Evolutionary conservation across 2,888 invertebrate genomes (phyloP).

Genomic region (Alloscopus bannaensis): DNA sequence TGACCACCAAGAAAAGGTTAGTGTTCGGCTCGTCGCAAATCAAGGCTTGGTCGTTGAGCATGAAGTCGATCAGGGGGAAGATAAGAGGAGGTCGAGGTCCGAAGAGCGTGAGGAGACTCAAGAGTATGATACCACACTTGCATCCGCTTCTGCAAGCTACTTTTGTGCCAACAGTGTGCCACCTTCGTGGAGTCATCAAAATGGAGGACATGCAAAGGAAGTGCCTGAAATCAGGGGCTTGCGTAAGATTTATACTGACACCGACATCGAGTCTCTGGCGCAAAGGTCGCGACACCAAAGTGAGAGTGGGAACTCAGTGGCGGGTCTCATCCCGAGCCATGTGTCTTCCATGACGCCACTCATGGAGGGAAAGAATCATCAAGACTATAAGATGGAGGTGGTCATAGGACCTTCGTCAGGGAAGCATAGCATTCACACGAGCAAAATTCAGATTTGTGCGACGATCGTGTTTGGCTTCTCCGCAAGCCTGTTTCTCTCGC

Average conservation of each 20-base stretch:
- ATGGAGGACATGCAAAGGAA: not conserved
- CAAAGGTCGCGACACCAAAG: constrained; percentile 19
- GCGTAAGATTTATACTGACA: not conserved
- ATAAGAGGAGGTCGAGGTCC: not conserved
- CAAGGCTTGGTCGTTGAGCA: constrained; percentile 49
- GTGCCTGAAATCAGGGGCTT: not conserved
- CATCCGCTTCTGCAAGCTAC: constrained; percentile 6
- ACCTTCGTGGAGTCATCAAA: not conserved
- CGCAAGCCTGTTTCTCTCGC: constrained; percentile 65
- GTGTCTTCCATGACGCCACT: constrained; percentile 38
- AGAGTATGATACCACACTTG: constrained; percentile 8
- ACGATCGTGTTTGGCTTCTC: constrained; percentile 63
- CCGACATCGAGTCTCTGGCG: not conserved
- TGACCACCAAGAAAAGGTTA: constrained; percentile 52
- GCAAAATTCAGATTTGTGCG: constrained; percentile 38
- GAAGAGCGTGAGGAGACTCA: not conserved
- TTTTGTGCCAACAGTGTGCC: not conserved
- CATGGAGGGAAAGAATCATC: constrained; percentile 38
- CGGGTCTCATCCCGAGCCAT: not conserved
- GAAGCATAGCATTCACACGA: constrained; percentile 5
- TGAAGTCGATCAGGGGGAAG: not conserved
- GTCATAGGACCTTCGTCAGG: constrained; percentile 6
- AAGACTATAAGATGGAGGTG: constrained; percentile 35
- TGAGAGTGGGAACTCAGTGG: not conserved
- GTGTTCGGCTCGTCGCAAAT: constrained; percentile 40